These are phyloP conservation scores for Brachionus rotundiformis DNA, from an alignment of 1,140 invertebrate species.

Conservation along the genomic window DNA sequence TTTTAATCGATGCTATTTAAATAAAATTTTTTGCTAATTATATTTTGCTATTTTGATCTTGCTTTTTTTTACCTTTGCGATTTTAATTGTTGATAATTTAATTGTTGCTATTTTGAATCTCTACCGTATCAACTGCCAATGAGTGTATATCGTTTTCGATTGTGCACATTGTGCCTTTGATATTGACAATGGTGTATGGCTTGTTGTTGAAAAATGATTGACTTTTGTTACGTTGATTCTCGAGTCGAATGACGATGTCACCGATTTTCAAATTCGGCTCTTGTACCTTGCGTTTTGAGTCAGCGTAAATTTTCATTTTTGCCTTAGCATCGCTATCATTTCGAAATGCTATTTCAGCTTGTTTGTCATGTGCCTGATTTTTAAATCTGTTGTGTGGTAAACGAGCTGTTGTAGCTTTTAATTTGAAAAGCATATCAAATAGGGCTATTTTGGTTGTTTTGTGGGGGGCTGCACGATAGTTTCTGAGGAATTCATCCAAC, in stretches of 20 bases:
- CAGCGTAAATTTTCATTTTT: neutral
- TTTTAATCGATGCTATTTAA: conserved; percentile 17
- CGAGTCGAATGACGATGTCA: neutral
- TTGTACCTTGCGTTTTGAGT: neutral
- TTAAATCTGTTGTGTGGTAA: neutral
- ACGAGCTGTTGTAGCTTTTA: neutral
- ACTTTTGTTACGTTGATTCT: neutral
- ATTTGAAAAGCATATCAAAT: neutral
- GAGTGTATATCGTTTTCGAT: neutral
- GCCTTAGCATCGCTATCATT: neutral
- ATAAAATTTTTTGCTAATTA: neutral
- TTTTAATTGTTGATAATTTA: too few relatives aligned
- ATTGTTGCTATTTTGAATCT: too few relatives aligned
- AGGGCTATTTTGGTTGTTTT: neutral
- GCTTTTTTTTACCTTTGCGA: too few relatives aligned
- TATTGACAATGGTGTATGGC: neutral
- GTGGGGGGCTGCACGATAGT: neutral
- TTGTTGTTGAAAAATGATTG: neutral
- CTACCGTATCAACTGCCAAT: neutral
- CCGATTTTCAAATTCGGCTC: neutral
- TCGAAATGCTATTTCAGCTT: neutral
- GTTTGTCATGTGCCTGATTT: neutral
- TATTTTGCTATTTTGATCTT: too few relatives aligned
- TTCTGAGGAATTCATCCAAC: neutral
- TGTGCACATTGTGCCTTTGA: neutral